A percentile compares a stretch with the other conserved stretches of the same genome.
phyloP scores from a whole-genome alignment of 2,797 vertebrate species.

The Neosalanx taihuensis region DNA sequence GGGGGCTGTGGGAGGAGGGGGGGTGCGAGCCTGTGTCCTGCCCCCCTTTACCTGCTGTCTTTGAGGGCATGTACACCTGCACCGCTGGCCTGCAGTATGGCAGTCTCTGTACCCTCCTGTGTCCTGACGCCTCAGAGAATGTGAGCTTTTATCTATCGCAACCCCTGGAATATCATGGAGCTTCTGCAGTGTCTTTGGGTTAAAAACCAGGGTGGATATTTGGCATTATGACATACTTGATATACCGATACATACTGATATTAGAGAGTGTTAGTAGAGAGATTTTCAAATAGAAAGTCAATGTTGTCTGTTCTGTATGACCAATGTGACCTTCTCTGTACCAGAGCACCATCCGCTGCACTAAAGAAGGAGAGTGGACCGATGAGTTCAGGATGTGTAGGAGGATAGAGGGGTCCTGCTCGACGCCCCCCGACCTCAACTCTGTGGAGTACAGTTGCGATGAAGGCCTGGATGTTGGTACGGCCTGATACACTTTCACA shows the following conservation, averaged over 20 bases:
- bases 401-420: slow-evolving; percentile 79
- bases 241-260: neutral
- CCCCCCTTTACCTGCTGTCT: slow-evolving; percentile 76
- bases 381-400: slow-evolving; percentile 85
- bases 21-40: slow-evolving; percentile 84
- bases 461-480: slow-evolving; percentile 83
- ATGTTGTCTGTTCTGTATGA: slow-evolving; percentile 14
- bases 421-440: slow-evolving; percentile 72
- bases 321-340: slow-evolving; percentile 21
- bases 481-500: slow-evolving; percentile 44
- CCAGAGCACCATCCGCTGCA: slow-evolving; percentile 84
- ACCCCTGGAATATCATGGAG: too few relatives aligned
- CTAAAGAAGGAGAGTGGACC: slow-evolving; percentile 88
- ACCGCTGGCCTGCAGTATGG: slow-evolving; percentile 81
- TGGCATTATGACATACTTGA: neutral
- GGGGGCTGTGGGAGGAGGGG: slow-evolving; percentile 83
- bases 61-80: slow-evolving; percentile 93
- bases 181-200: too few relatives aligned
- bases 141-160: slow-evolving; percentile 44
- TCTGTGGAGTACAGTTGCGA: slow-evolving; percentile 89
- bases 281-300: neutral
- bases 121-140: slow-evolving; percentile 64
- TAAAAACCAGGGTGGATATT: neutral
- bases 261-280: neutral
- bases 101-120: slow-evolving; percentile 83